Percentiles rank a stretch among this genome's conserved stretches.
Evolutionary conservation across 2,113 vertebrate genomes (phyloP).

Genomic region (Ochotona curzoniae): DNA sequence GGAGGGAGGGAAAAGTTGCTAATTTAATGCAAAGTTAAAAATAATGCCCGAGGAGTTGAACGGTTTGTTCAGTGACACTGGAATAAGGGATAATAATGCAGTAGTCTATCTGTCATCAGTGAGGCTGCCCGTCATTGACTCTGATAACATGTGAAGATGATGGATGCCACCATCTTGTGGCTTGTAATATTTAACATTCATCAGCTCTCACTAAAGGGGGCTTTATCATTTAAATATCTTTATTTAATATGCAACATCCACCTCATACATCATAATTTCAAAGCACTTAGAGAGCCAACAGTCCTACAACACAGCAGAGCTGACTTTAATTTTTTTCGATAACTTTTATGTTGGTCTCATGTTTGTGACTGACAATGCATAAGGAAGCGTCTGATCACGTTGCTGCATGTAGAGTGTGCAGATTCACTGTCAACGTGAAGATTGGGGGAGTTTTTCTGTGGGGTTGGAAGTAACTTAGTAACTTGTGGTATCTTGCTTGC

Average conservation of each 20-base stretch:
- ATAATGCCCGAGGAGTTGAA: conserved; percentile 86
- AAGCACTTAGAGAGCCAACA: conserved; percentile 96
- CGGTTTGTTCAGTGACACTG: conserved; percentile 86
- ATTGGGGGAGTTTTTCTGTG: conserved; percentile 26
- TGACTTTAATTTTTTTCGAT: conserved; percentile 87
- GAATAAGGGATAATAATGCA: conserved; percentile 93
- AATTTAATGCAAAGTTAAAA: conserved; percentile 92
- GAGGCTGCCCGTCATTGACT: conserved; percentile 94
- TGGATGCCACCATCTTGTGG: conserved; percentile 89
- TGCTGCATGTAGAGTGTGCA: conserved; percentile 79
- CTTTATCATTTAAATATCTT: conserved; percentile 96
- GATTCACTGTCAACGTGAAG: conserved; percentile 67
- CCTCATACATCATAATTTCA: conserved; percentile 98
- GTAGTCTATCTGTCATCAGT: conserved; percentile 95
- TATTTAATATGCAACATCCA: conserved; percentile 93
- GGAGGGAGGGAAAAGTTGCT: conserved; percentile 86
- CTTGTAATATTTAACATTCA: conserved; percentile 90
- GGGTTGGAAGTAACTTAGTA: not conserved
- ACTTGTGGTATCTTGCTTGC: conserved; percentile 38
- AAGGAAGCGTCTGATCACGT: conserved; percentile 85
- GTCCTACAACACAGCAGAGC: conserved; percentile 85
- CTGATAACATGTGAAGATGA: conserved; percentile 93
- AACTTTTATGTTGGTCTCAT: conserved; percentile 86
- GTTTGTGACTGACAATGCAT: conserved; percentile 85
- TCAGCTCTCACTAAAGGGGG: conserved; percentile 89